Percentiles rank a stretch among this genome's conserved stretches.
Conservation (phyloP, 2,113 vertebrate genomes). For the Charina bottae region DNA sequence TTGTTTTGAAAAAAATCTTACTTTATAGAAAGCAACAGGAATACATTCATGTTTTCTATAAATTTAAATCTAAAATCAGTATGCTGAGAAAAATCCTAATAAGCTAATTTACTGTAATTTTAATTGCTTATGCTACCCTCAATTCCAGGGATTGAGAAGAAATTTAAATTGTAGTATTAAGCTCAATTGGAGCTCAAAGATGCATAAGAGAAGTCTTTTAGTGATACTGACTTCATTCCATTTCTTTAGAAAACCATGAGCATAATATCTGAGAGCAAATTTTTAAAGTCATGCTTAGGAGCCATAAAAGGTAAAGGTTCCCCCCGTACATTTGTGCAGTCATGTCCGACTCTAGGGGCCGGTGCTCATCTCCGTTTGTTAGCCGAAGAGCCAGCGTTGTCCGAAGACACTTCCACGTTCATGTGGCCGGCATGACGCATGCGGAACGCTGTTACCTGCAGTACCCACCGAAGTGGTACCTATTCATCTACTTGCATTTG, state of each 20-base stretch:
- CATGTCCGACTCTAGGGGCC: too few species aligned
- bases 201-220: background rate
- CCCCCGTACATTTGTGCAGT: too few species aligned
- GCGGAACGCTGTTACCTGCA: too few species aligned
- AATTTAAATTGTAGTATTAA: background rate
- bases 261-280: background rate
- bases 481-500: too few species aligned
- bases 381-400: too few species aligned
- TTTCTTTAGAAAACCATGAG: background rate
- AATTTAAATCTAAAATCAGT: background rate
- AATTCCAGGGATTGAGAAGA: background rate
- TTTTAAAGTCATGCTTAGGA: background rate
- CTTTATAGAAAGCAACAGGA: background rate
- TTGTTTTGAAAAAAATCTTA: background rate
- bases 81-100: background rate
- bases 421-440: too few species aligned
- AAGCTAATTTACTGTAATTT: background rate
- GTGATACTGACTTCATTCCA: slow-evolving; percentile 1
- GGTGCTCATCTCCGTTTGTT: too few species aligned
- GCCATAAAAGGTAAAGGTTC: too few species aligned
- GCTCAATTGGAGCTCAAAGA: background rate
- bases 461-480: too few species aligned
- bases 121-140: background rate
- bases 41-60: background rate
- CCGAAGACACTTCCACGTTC: too few species aligned